A percentile compares a stretch with the other conserved stretches of the same genome.
These are phyloP conservation scores for Pedionomus torquatus DNA, from an alignment of 2,113 vertebrate species.

Conservation along the genomic window DNA sequence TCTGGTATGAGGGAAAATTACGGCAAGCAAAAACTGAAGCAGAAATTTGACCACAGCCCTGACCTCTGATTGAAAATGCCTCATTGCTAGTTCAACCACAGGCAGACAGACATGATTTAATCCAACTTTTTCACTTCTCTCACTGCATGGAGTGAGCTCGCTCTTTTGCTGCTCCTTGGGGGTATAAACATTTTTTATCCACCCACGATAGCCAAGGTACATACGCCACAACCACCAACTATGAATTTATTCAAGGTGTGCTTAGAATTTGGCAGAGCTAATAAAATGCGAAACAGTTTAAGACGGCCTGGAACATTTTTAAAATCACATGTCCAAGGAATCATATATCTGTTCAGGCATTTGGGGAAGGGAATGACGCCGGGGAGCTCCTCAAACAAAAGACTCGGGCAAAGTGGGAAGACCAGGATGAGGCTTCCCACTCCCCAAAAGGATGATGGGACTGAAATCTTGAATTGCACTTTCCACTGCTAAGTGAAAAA, in stretches of 20 bases:
- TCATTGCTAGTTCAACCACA: constrained; percentile 65
- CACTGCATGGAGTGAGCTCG: neutral
- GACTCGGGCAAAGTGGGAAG: neutral
- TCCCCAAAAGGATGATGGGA: neutral
- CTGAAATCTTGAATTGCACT: neutral
- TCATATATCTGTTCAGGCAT: neutral
- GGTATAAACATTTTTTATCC: constrained; percentile 35
- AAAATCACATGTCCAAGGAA: neutral
- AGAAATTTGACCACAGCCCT: constrained; percentile 65
- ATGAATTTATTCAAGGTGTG: constrained; percentile 52
- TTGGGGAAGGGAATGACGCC: neutral
- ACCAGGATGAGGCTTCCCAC: neutral
- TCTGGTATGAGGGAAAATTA: constrained; percentile 65
- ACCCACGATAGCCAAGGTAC: constrained; percentile 33
- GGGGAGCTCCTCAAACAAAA: neutral
- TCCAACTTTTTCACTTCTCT: constrained; percentile 44
- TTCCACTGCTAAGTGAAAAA: neutral
- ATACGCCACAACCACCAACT: constrained; percentile 30
- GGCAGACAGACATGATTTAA: constrained; percentile 71
- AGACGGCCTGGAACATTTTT: constrained; percentile 30
- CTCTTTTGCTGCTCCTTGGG: neutral
- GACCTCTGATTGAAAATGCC: constrained; percentile 70
- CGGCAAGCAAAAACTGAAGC: constrained; percentile 46
- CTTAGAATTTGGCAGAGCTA: constrained; percentile 22
- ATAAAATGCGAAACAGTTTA: constrained; percentile 5